Conservation (phyloP, 2,113 vertebrate genomes). For the Montifringilla adamsi region DNA sequence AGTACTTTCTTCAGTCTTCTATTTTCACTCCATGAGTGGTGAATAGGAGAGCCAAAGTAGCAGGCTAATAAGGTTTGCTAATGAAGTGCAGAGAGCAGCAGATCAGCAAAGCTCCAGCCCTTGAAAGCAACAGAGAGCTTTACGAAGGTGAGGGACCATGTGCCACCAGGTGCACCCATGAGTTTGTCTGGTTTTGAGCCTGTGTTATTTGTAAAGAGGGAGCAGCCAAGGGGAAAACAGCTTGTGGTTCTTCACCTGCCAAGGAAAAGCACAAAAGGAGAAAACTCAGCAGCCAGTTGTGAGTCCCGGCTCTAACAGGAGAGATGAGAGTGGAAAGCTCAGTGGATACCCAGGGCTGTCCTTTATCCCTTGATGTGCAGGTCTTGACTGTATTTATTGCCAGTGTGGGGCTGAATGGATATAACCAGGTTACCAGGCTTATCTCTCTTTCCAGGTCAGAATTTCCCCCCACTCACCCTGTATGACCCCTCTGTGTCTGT, state of each 20-base stretch:
- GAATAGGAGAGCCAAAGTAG: neutral
- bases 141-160: neutral
- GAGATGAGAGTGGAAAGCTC: neutral
- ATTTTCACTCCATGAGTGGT: rapidly evolving
- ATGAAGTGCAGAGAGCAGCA: neutral
- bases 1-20: neutral
- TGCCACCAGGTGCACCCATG: neutral
- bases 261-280: neutral
- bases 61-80: neutral
- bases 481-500: neutral
- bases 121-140: neutral
- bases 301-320: neutral
- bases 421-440: neutral
- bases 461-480: rapidly evolving
- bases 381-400: neutral
- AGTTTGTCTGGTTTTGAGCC: neutral
- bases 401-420: neutral
- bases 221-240: neutral
- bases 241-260: neutral
- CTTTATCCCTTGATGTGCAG: neutral
- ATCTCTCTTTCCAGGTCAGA: neutral
- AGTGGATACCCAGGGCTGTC: neutral
- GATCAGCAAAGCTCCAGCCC: neutral
- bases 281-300: neutral
- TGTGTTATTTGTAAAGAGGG: neutral